Percentiles rank a stretch among this genome's conserved stretches.
Conservation (phyloP, 2,888 invertebrate species). For the Phyllotreta striolata region DNA sequence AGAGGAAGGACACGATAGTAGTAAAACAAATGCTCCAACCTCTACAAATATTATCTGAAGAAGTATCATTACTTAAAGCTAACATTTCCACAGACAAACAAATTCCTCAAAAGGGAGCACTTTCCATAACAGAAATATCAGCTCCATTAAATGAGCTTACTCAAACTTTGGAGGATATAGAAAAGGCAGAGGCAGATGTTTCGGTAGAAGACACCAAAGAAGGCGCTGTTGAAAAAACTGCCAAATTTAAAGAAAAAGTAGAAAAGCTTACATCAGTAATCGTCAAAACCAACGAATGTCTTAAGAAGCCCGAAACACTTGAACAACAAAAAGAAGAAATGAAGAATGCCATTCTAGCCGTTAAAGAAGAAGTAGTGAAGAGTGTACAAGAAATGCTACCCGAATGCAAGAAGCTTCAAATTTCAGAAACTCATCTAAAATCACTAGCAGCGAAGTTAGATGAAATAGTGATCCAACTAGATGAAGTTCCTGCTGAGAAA, state of each 20-base stretch:
- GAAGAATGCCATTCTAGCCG: slow-evolving; percentile 14
- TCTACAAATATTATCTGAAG: slow-evolving; percentile 2
- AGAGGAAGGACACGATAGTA: slow-evolving; percentile 18
- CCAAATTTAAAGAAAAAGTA: slow-evolving; percentile 29
- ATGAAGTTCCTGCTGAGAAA: not conserved
- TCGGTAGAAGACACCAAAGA: slow-evolving; percentile 12
- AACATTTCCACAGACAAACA: not conserved
- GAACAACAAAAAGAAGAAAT: slow-evolving; percentile 39
- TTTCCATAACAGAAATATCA: slow-evolving; percentile 35
- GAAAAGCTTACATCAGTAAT: slow-evolving; percentile 37
- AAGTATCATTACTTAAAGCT: slow-evolving; percentile 20
- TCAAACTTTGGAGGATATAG: not conserved
- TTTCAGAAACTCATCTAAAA: slow-evolving; percentile 26
- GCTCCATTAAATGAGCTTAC: slow-evolving; percentile 21
- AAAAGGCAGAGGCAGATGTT: slow-evolving; percentile 5
- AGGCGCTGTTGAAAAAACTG: slow-evolving; percentile 2
- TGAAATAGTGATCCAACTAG: not conserved
- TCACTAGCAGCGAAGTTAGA: slow-evolving; percentile 28
- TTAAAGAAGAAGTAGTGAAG: slow-evolving; percentile 20
- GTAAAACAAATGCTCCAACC: slow-evolving; percentile 22
- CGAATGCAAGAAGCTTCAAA: slow-evolving; percentile 6
- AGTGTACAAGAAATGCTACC: slow-evolving; percentile 8
- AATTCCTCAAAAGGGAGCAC: slow-evolving; percentile 16
- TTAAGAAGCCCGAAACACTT: slow-evolving; percentile 25
- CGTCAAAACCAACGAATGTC: slow-evolving; percentile 17